Percentiles rank a stretch among this genome's conserved stretches.
Evolutionary conservation across 1,140 invertebrate genomes (phyloP).

Genomic region (Drosophila serrata): DNA sequence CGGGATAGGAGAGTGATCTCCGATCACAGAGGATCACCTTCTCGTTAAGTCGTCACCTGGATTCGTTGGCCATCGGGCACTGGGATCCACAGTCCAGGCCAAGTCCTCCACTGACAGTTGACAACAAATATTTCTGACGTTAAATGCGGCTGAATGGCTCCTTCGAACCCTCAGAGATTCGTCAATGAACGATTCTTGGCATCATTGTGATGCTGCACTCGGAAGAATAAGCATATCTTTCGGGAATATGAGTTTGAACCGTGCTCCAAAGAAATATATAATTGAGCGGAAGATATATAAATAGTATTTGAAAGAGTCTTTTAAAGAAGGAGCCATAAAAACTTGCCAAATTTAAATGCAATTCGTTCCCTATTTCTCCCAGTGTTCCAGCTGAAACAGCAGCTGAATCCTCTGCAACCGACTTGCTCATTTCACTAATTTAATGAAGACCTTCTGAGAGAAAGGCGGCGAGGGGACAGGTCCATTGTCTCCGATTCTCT

Average conservation of each 20-base stretch:
- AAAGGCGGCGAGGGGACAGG: constrained; percentile 35
- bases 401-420: constrained; percentile 48
- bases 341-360: background rate
- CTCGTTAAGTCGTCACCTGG: constrained; percentile 71
- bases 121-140: constrained; percentile 83
- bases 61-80: background rate
- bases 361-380: background rate
- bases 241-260: background rate
- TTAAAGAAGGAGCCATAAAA: background rate
- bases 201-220: background rate
- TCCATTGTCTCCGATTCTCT: constrained; percentile 64
- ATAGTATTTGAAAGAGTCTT: background rate
- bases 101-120: constrained; percentile 62
- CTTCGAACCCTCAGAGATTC: constrained; percentile 11
- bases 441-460: constrained; percentile 80
- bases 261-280: background rate
- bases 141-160: constrained; percentile 55
- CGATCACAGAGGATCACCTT: constrained; percentile 43
- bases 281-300: background rate
- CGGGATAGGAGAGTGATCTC: background rate
- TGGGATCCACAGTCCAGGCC: constrained; percentile 7
- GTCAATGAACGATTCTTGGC: constrained; percentile 19
- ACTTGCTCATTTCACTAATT: constrained; percentile 82
- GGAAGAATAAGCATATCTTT: background rate
- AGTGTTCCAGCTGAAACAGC: constrained; percentile 23